Evolutionary conservation across 2,888 invertebrate genomes (phyloP), one percentile per base, ranked within the genome.

Genomic region (Cyclophora punctaria): DNA sequence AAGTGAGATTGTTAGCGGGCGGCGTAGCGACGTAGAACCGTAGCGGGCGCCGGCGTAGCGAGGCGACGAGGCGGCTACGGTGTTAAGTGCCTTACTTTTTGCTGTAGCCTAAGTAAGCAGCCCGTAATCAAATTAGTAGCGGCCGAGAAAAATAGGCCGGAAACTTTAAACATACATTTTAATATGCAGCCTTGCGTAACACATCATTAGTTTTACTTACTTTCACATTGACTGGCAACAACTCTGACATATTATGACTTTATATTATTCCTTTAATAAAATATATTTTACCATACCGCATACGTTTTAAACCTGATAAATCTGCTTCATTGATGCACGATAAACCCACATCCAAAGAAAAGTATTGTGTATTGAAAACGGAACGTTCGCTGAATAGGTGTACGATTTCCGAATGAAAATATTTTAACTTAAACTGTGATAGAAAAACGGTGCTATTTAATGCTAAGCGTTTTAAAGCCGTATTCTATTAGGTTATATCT

Each of bases 21-120:
- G 62, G 62, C 53, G 52, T 57, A 60, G 55, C 49, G 56, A 20
- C 20, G 20, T 20, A 20, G 20, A 20, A 20, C 20, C 20, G 20
- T 47, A 48, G 52, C 56, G 57, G 55, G 60, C 57, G 62, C 62
- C 53, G 52, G 57, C 60, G 55, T 48, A 20, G 56, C 44, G 55
- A 57, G 60, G 58, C 58, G 59, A 57, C 50, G 55, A 51, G 57
- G 60, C 37, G 37, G 37, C 37, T 37, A 37, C 57, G 55, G 55
- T 55, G 60, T 56, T 66, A 64, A 69, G 65, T 67, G 57, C 57
- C 56, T 56, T 55, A 64, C 66, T 66, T 67, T 60, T 56, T 55
- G 50, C 47, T 49, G 48, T 47, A 54, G 47, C 57, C 52, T 53
- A 58, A 64, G 56, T 41, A 50, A 40, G 60, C 60, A 63, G 34